Evolutionary conservation across 2,113 vertebrate species (phyloP).

Genomic region (Periophthalmus modestus): DNA sequence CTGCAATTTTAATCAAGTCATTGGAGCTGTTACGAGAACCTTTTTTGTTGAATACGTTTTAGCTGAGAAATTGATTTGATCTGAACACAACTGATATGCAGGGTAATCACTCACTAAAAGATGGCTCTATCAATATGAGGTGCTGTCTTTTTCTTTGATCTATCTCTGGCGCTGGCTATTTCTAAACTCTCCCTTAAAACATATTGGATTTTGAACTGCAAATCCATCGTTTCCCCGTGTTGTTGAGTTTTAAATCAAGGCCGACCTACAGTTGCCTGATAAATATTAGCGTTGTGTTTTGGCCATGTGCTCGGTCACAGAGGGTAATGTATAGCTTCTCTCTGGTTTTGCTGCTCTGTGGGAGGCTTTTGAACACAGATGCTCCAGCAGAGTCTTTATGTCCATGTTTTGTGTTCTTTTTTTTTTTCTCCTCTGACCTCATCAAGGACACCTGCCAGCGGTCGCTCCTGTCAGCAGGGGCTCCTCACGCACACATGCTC

Average conservation of each 20-base stretch:
- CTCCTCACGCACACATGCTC: slow-evolving; percentile 8
- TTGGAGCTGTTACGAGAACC: no score
- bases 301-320: slow-evolving; percentile 1
- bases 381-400: slow-evolving; percentile 43
- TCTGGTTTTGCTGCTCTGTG: slow-evolving; percentile 21
- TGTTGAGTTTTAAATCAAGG: not conserved
- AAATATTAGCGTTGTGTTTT: not conserved
- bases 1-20: no score
- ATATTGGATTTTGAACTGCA: not conserved
- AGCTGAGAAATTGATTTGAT: no score
- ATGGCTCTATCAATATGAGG: slow-evolving; percentile 41
- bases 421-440: slow-evolving; percentile 29
- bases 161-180: not conserved
- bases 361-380: slow-evolving; percentile 31
- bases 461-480: slow-evolving; percentile 16
- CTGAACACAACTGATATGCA: not conserved
- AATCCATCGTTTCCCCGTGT: not conserved
- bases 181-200: not conserved
- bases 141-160: not conserved
- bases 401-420: not conserved
- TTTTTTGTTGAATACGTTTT: no score
- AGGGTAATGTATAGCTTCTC: slow-evolving; percentile 2
- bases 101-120: not conserved
- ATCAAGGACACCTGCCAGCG: slow-evolving; percentile 31
- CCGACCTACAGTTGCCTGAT: not conserved